phyloP scores from a whole-genome alignment of 92 coral and sea anemone species.

The Epizoanthus ramosus region DNA sequence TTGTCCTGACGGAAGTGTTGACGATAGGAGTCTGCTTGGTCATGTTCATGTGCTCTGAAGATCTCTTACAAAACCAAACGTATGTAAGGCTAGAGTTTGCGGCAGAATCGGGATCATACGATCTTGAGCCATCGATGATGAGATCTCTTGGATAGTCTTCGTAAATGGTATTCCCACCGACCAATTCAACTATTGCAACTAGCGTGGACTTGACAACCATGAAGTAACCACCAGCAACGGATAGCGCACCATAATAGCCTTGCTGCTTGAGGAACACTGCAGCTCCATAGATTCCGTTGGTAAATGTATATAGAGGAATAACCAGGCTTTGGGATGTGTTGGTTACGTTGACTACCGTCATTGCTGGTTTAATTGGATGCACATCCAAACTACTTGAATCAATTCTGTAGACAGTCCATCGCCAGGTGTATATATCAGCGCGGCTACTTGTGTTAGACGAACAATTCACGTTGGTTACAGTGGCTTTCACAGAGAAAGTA shows the following conservation, averaged over 20 bases:
- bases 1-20: not conserved
- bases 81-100: not conserved
- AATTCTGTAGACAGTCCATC: not conserved
- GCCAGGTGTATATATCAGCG: not conserved
- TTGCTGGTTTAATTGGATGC: not conserved
- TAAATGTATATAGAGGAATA: not conserved
- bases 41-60: slow-evolving; percentile 2
- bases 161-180: slow-evolving; percentile 1
- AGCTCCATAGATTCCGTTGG: not conserved
- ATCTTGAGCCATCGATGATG: slow-evolving; percentile 6
- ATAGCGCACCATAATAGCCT: not conserved
- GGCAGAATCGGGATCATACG: slow-evolving; percentile 9
- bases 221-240: not conserved
- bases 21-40: not conserved
- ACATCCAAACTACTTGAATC: not conserved
- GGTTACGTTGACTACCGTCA: not conserved
- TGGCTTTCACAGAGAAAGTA: not conserved
- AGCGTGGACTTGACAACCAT: not conserved
- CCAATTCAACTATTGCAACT: not conserved
- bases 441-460: slow-evolving; percentile 4
- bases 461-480: not conserved
- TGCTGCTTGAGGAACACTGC: not conserved
- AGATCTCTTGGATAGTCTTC: slow-evolving; percentile 1
- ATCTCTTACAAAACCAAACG: slow-evolving; percentile 28
- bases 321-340: not conserved